phyloP scores from a whole-genome alignment of 1,140 invertebrate species.

The Chrysomallon squamiferum region DNA sequence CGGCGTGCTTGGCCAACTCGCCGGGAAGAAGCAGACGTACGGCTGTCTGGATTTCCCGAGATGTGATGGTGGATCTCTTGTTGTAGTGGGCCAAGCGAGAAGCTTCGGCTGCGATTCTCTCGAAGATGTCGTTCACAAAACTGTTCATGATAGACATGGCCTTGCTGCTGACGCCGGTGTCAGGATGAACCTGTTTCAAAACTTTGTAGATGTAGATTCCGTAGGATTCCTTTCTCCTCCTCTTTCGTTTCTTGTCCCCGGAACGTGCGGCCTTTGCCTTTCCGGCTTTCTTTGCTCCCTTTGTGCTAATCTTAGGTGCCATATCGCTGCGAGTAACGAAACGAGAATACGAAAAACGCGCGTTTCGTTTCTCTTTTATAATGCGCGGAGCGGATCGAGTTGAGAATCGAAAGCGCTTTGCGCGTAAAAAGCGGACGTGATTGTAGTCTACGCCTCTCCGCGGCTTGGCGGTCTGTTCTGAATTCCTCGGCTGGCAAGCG shows the following conservation, averaged over 20 bases:
- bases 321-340: neutral
- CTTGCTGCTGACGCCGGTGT: slow-evolving; percentile 71
- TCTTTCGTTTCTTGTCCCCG: slow-evolving; percentile 34
- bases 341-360: neutral
- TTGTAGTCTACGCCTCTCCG: no score
- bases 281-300: slow-evolving; percentile 32
- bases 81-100: slow-evolving; percentile 61
- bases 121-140: slow-evolving; percentile 65
- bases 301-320: slow-evolving; percentile 8
- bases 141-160: slow-evolving; percentile 63
- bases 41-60: slow-evolving; percentile 71
- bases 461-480: no score
- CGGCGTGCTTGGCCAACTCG: slow-evolving; percentile 71
- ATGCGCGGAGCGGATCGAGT: neutral
- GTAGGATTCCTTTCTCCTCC: slow-evolving; percentile 72
- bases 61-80: slow-evolving; percentile 65
- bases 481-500: no score
- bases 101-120: slow-evolving; percentile 61
- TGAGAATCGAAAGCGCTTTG: neutral
- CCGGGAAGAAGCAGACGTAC: slow-evolving; percentile 71
- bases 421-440: no score
- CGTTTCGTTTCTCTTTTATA: neutral
- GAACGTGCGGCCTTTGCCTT: slow-evolving; percentile 29
- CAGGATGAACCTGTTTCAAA: slow-evolving; percentile 75
- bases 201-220: slow-evolving; percentile 77